Conservation (phyloP, 2,113 vertebrate genomes). For the Seriola rivoliana region DNA sequence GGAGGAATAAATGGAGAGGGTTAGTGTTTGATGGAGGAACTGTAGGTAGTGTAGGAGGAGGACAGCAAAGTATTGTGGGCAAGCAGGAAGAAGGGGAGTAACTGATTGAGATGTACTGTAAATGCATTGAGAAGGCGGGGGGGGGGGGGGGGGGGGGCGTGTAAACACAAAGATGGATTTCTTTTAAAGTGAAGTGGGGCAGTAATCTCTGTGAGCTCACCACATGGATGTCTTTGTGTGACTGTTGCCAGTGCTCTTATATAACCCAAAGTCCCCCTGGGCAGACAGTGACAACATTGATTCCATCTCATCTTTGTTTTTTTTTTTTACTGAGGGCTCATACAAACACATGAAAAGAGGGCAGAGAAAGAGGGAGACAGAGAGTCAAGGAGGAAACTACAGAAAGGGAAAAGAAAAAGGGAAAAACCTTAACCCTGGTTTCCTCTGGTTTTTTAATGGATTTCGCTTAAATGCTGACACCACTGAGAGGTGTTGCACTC, state of each 20-base stretch:
- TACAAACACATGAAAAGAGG: conserved; percentile 28
- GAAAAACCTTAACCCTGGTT: background rate
- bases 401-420: background rate
- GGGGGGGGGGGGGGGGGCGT: background rate
- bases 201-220: background rate
- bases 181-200: conserved; percentile 11
- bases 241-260: conserved; percentile 62
- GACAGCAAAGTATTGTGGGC: conserved; percentile 9
- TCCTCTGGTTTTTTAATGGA: conserved; percentile 26
- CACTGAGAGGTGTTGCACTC: background rate
- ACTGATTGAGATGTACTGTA: background rate
- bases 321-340: conserved; percentile 3
- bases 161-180: conserved; percentile 15
- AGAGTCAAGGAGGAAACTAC: background rate
- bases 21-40: background rate
- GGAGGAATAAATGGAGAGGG: conserved; percentile 21
- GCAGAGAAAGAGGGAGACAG: background rate
- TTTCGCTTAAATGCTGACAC: conserved; percentile 6
- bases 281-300: conserved; percentile 73
- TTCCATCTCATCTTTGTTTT: conserved; percentile 53
- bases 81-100: background rate
- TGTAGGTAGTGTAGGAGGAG: conserved; percentile 25
- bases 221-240: conserved; percentile 59
- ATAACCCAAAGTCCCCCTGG: conserved; percentile 59
- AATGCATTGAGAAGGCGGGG: conserved; percentile 12